phyloP scores from a whole-genome alignment of 2,888 invertebrate genomes.

The Choreutis nemorana region DNA sequence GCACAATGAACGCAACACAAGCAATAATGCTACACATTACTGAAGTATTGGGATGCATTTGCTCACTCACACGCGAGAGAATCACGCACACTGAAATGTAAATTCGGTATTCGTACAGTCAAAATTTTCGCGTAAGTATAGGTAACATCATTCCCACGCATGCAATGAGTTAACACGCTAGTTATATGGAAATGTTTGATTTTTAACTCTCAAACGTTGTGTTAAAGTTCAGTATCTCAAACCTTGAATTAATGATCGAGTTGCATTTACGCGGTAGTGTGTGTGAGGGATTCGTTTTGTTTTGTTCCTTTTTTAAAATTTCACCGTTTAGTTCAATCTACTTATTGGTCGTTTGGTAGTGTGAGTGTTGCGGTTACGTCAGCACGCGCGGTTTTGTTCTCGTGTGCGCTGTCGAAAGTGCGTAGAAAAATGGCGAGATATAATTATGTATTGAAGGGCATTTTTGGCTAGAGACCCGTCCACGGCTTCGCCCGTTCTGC shows the following conservation, averaged over 20 bases:
- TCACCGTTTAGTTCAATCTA: constrained; percentile 68
- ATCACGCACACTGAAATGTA: constrained; percentile 29
- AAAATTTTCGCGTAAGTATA: constrained; percentile 36
- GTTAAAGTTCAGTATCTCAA: constrained; percentile 19
- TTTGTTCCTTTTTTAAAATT: constrained; percentile 65
- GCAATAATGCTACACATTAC: constrained; percentile 20
- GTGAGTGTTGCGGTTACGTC: constrained; percentile 47
- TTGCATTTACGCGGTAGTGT: constrained; percentile 46
- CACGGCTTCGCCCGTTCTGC: too few species aligned
- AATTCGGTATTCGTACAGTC: constrained; percentile 61
- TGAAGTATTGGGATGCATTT: constrained; percentile 42
- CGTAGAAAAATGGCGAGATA: constrained; percentile 57
- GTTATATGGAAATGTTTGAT: constrained; percentile 34
- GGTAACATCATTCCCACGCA: constrained; percentile 45
- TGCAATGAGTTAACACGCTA: constrained; percentile 48
- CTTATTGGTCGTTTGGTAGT: constrained; percentile 52
- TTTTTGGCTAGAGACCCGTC: too few species aligned
- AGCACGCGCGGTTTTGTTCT: constrained; percentile 18
- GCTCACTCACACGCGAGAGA: constrained; percentile 20
- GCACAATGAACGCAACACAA: constrained; percentile 20
- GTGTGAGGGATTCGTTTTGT: constrained; percentile 54
- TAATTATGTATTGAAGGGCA: too few species aligned
- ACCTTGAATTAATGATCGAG: constrained; percentile 47
- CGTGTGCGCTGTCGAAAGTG: constrained; percentile 47
- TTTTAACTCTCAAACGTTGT: constrained; percentile 16